Base-by-base conservation (phyloP, 2,797 vertebrate species). In the Linurgus olivaceus region DNA sequence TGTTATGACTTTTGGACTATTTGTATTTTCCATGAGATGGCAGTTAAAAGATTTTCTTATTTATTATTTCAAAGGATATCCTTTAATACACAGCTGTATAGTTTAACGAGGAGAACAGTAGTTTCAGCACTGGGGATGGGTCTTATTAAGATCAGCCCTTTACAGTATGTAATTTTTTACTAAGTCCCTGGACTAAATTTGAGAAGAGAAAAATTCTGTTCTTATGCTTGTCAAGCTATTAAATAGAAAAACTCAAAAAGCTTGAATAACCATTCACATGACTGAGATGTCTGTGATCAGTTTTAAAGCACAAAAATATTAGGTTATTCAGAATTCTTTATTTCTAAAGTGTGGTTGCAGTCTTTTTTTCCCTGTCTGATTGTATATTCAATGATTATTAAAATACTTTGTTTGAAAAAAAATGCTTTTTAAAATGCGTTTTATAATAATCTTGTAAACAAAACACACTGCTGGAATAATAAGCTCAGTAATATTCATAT, bases 321-420 rank as follows among this genome's bases (percentile, higher is more conserved):
- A 42, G 7, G 20, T 78, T 70, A 45, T 40, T 87, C 13, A 63
- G 26, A 88, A 63, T 13, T 4, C 11, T 71, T 35, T 17, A 61
- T 59, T 89, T 80, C 31, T 73, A 1, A 57, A 74, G 13, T 68
- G 11, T 50, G 29, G 13, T 59, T 87, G 19, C 11, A 10, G 61
- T 55, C 4, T 45, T 77, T 55, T 68, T 48, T 40, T 6, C 3
- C 3, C 23, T 7, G 1, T 3, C 23, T 79, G 24, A 17, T 70
- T 85, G 65, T 83, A 44, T 80, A 40, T 68, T 83, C 63, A 44
- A 5, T 62, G 17, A 10, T 86, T 73, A 59, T 55, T 86, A 68
- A 86, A 84, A 62, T 68, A 51, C 14, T 85, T 83, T 20, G 7
- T 68, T 85, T 65, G 26, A 71, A 91, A 87, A 93, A 65, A 4